Evolutionary conservation across 2,888 invertebrate species (phyloP), one percentile per base, ranked within the genome.

Genomic region (Conomelus anceps): DNA sequence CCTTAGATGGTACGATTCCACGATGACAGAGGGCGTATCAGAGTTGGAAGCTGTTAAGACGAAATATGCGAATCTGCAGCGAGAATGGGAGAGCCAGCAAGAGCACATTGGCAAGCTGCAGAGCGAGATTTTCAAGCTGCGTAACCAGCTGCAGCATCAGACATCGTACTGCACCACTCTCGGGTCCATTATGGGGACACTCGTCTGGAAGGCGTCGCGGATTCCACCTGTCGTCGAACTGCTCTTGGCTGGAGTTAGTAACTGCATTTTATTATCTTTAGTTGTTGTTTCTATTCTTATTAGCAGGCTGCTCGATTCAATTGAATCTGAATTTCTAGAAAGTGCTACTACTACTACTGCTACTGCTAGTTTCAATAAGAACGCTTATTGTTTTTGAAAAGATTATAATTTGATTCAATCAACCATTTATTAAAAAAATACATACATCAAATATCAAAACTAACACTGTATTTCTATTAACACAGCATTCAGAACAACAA

Each of bases 141-240:
- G 92, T 22, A 91, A 91, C 92, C 92, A 92, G 92, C 91, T 93
- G 41, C 91, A 91, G 63, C 91, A 92, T 87, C 93, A 93, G 90
- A 93, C 92, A 86, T 92, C 92, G 84, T 94, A 93, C 91, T 93
- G 93, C 91, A 92, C 93, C 63, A 93, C 92, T 84, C 91, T 93
- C 20, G 93, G 93, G 1, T 92, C 93, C 23, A 92, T 93, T 22
- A 91, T 93, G 91, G 93, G 93, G 17, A 93, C 92, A 89, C 91
- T 93, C n/a, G 91, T 93, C 13, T 94, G 93, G 93, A 92, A 92
- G 89, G 92, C 93, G 3, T 93, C 93, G 0, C 91, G 92, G 29
- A 91, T 92, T 24, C 92, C 93, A 0, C 91, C 92, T 84, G 92
- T 93, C 22, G 92, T 93, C 34, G 92, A 93, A 29, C 90, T 91